Evolutionary conservation across 2,888 invertebrate species (phyloP).

Genomic region (Meghimatium bilineatum): DNA sequence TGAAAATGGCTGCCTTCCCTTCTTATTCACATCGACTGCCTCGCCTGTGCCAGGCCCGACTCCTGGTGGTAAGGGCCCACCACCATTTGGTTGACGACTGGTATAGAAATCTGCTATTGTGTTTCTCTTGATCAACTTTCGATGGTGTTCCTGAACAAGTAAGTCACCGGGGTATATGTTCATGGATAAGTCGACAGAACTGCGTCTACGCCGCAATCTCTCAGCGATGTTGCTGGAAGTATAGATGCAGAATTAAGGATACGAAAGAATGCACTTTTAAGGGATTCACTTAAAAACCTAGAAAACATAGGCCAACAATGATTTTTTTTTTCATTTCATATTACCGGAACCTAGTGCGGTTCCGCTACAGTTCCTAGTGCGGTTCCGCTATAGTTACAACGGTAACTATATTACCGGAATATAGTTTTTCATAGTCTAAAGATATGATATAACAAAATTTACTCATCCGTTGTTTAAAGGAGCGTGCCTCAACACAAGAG

Average conservation of each 20-base stretch:
- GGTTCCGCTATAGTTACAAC: no score
- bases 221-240: constrained; percentile 65
- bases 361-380: no score
- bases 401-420: no score
- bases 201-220: constrained; percentile 68
- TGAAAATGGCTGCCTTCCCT: constrained; percentile 70
- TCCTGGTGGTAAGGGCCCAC: constrained; percentile 41
- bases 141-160: constrained; percentile 71
- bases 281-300: no score
- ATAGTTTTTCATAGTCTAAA: no score
- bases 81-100: constrained; percentile 59
- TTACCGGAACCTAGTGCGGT: no score
- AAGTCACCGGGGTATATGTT: constrained; percentile 76
- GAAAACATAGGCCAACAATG: no score
- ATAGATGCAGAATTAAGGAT: background rate
- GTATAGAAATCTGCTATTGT: constrained; percentile 76
- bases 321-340: no score
- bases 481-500: no score
- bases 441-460: no score
- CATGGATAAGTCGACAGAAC: constrained; percentile 73
- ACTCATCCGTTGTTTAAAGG: no score
- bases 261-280: no score
- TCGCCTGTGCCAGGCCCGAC: constrained; percentile 28
- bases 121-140: constrained; percentile 75
- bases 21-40: constrained; percentile 64